Base-by-base conservation (phyloP, 2,888 invertebrate genomes). In the Ornithoptera priamus region DNA sequence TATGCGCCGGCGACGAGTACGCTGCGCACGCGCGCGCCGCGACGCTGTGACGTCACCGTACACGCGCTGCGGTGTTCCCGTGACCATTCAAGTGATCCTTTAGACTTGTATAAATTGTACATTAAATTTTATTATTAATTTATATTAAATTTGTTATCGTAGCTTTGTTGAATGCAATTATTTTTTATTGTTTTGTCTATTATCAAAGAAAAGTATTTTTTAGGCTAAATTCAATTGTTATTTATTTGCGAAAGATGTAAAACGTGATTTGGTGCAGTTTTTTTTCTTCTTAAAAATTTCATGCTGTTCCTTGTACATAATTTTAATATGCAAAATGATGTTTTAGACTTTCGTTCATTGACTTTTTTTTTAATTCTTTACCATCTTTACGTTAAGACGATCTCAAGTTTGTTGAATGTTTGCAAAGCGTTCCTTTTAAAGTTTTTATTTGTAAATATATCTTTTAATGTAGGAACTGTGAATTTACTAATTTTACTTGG, bases 91-190 rank as follows among this genome's bases (percentile, higher is more conserved):
- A 84, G 90, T 90, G 91, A 89, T 91, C 85, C 85, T 83, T 85
- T 88, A 89, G 86, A 87, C 88, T 87, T 91, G 90, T 92, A 91
- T 86, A 90, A 91, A 89, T 80, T 92, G 91, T 92, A 92, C 86
- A 92, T 92, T 92, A 87, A 86, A 88, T 80, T 39, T 89, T 89
- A 91, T 83, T 78, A 86, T 90, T 92, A 91, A 92, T 91, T 92
- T 92, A 92, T 92, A 91, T 90, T 89, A 89, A 89, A 91, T 90
- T 92, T 92, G 92, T 92, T 92, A 92, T 90, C 77, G 86, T 90
- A 90, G 92, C 92, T 92, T 91, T 91, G 92, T 92, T 92, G 89
- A 90, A 92, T 92, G 90, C 92, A 90, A 92, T 90, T 92, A 91
- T 91, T 91, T 90, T 91, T 91, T 91, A 91, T 91, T 92, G 91